These are phyloP conservation scores for Microplitis manilae DNA, from an alignment of 2,888 invertebrate species.

Conservation along the genomic window DNA sequence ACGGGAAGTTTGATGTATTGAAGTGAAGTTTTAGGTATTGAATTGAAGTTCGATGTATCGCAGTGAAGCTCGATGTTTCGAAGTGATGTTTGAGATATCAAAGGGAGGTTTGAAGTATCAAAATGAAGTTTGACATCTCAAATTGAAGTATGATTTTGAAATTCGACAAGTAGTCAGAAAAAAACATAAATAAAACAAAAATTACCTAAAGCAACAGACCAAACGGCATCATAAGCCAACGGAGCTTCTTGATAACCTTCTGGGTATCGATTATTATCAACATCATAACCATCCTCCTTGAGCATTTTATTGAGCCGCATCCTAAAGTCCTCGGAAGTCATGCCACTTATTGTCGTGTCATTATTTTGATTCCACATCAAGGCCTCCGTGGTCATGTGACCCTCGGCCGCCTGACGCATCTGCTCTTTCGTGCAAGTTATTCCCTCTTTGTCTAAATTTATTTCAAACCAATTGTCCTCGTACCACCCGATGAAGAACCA, in stretches of 20 bases:
- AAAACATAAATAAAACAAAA: constrained; percentile 29
- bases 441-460: constrained; percentile 87
- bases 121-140: no score
- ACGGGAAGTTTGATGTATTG: no score
- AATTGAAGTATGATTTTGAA: neutral
- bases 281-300: constrained; percentile 86
- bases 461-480: constrained; percentile 98
- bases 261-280: constrained; percentile 88
- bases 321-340: constrained; percentile 95
- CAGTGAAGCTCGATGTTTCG: no score
- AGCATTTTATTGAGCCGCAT: constrained; percentile 86
- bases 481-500: constrained; percentile 99
- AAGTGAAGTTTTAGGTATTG: no score
- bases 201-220: constrained; percentile 95
- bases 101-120: no score
- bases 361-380: constrained; percentile 99
- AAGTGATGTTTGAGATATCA: no score
- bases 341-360: constrained; percentile 94
- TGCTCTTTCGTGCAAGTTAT: constrained; percentile 94
- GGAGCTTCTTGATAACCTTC: constrained; percentile 99
- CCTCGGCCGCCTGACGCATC: constrained; percentile 95
- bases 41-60: no score
- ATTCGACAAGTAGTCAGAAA: neutral
- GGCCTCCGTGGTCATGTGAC: constrained; percentile 98
- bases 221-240: constrained; percentile 98